phyloP scores from a whole-genome alignment of 2,113 vertebrate genomes.

The Xiphorhynchus elegans region DNA sequence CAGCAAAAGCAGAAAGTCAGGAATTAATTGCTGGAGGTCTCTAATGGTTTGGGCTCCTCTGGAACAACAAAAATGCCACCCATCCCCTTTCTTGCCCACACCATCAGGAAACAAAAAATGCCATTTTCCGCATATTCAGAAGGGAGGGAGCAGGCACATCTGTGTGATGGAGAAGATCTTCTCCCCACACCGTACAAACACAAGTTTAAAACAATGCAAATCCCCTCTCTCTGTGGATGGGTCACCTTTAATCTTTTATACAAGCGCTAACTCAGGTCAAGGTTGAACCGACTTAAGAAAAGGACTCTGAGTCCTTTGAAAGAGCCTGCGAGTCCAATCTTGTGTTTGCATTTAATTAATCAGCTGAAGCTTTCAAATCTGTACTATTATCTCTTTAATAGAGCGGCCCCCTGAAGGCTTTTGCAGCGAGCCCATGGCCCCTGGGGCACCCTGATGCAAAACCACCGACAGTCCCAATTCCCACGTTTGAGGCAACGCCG shows the following conservation, averaged over 20 bases:
- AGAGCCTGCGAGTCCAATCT: background rate
- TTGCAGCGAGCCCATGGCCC: background rate
- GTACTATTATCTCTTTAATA: constrained; percentile 50
- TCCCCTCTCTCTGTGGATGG: background rate
- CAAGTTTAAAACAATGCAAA: constrained; percentile 4
- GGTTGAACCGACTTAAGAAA: constrained; percentile 7
- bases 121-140: background rate
- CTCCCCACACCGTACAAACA: background rate
- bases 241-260: constrained; percentile 4
- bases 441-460: background rate
- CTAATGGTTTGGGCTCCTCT: background rate
- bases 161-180: fast-evolving
- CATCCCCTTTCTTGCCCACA: fast-evolving
- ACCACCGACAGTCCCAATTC: background rate
- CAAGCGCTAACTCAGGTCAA: background rate
- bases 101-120: background rate
- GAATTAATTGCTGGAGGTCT: background rate
- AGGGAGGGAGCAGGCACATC: fast-evolving
- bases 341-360: constrained; percentile 65
- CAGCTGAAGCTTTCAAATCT: constrained; percentile 50
- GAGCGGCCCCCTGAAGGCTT: constrained; percentile 4
- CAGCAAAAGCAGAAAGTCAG: background rate
- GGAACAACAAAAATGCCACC: background rate
- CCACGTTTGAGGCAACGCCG: background rate
- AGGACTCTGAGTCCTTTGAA: constrained; percentile 20